A percentile compares a stretch with the other conserved stretches of the same genome.
Evolutionary conservation across 2,113 vertebrate genomes (phyloP).

Genomic region (Macrotis lagotis): DNA sequence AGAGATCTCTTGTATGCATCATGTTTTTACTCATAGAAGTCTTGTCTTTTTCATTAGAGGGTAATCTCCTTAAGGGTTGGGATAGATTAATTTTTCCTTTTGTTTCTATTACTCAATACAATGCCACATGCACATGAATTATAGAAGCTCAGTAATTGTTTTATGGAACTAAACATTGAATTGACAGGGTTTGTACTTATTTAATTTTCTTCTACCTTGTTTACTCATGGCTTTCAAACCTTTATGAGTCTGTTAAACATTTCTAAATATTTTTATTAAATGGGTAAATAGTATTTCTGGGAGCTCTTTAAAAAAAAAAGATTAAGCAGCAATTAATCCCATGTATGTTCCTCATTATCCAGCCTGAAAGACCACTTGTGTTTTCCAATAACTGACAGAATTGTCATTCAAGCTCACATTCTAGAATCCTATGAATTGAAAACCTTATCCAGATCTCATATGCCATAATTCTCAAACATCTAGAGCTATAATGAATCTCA

Average conservation of each 20-base stretch:
- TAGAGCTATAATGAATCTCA: no score
- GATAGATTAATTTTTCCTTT: not conserved
- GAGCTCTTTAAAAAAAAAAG: slow-evolving; percentile 32
- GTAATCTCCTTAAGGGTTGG: not conserved
- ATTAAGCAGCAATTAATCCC: not conserved
- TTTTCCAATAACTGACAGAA: slow-evolving; percentile 6
- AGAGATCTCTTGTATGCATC: not conserved
- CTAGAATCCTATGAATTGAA: slow-evolving; percentile 26
- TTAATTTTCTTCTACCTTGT: not conserved
- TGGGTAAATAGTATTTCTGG: slow-evolving; percentile 18
- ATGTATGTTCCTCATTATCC: slow-evolving; percentile 12
- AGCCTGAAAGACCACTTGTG: slow-evolving; percentile 11
- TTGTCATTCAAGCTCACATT: slow-evolving; percentile 42
- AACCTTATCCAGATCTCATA: slow-evolving; percentile 31
- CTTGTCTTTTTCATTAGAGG: not conserved
- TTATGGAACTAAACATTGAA: not conserved
- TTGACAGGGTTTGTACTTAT: not conserved
- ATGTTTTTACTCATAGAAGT: not conserved
- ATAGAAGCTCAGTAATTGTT: not conserved
- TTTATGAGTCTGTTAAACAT: not conserved
- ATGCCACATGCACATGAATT: not conserved
- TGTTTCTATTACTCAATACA: not conserved
- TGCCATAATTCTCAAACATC: slow-evolving; percentile 38
- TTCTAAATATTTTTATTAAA: not conserved
- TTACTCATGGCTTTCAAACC: slow-evolving; percentile 26